Evolutionary conservation across 37 sponge, comb jelly and placozoan genomes (phyloP).

Genomic region (Bolinopsis microptera): DNA sequence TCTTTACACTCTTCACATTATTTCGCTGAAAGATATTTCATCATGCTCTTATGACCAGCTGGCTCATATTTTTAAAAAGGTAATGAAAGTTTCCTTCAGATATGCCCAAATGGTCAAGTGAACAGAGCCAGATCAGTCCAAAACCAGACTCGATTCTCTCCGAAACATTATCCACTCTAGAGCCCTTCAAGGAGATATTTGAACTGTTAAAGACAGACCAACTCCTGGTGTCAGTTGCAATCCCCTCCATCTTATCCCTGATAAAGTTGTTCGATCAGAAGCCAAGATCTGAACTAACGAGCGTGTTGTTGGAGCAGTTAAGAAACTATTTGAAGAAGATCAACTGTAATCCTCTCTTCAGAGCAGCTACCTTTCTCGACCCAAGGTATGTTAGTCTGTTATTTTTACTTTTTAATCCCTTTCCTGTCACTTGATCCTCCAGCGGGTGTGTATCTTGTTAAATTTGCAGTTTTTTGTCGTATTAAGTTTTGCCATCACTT

Average conservation of each 20-base stretch:
- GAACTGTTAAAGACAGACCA: neutral
- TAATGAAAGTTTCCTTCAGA: neutral
- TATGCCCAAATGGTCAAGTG: conserved; percentile 13
- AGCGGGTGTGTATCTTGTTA: too few relatives aligned
- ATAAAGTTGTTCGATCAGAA: neutral
- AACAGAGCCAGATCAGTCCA: conserved; percentile 1
- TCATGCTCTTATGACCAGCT: too few relatives aligned
- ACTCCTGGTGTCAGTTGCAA: conserved; percentile 35
- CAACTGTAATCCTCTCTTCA: conserved; percentile 24
- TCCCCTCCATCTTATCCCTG: conserved; percentile 42
- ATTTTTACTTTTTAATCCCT: neutral
- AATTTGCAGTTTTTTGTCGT: too few relatives aligned
- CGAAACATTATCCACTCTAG: neutral
- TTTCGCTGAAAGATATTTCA: too few relatives aligned
- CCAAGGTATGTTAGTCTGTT: conserved; percentile 18
- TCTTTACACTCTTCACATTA: too few relatives aligned
- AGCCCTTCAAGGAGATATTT: conserved; percentile 49
- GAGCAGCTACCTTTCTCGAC: conserved; percentile 37
- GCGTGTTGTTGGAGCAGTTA: neutral
- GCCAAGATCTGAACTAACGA: neutral
- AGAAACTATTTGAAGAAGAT: neutral
- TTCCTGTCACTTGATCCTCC: too few relatives aligned
- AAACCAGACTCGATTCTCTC: neutral
- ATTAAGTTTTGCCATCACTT: too few relatives aligned
- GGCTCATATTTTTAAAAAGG: too few relatives aligned